Evolutionary conservation across 2,888 invertebrate genomes (phyloP), one percentile per base, ranked within the genome.

Genomic region (Salticus scenicus): DNA sequence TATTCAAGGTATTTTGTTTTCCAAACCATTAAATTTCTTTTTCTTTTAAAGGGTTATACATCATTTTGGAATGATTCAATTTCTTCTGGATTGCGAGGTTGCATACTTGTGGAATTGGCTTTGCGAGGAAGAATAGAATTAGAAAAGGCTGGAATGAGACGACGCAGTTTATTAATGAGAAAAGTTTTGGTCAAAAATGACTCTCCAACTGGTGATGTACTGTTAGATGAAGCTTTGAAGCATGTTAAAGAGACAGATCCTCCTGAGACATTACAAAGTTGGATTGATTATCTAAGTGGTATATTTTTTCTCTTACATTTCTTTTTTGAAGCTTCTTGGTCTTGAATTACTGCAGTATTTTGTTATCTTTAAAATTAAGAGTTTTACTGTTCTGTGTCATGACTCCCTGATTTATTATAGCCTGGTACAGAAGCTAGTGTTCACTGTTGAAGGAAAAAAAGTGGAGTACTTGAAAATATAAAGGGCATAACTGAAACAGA

Each of bases 1-100:
- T n/a, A n/a, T n/a, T n/a, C n/a, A n/a, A n/a, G n/a, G n/a, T n/a
- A n/a, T n/a, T n/a, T n/a, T n/a, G n/a, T n/a, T n/a, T n/a, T n/a
- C n/a, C n/a, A n/a, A n/a, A n/a, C 37, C 4, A 37, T 7, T 37
- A 37, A 37, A 7, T 10, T 37, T 37, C 10, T 37, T 70, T 88
- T 92, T 92, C 71, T 66, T 88, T 90, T 91, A 89, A 91, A 98
- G 97, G 98, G 98, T 88, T 98, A 98, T 93, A 98, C 98, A 91
- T 99, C 99, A 80, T 99, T 99, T 93, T 99, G 99, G 99, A 99
- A 99, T 93, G 99, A 99, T 92, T 99, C 99, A 93, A 99, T 99
- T 94, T 99, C 99, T 89, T 98, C 98, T 90, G 99, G 99, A 64
- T 93, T 99, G 88, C 94, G 99, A 90, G 99, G 99, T 88, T 99